These are phyloP conservation scores for Cryptosula pallasiana DNA, from an alignment of 2,888 invertebrate species.

Conservation along the genomic window DNA sequence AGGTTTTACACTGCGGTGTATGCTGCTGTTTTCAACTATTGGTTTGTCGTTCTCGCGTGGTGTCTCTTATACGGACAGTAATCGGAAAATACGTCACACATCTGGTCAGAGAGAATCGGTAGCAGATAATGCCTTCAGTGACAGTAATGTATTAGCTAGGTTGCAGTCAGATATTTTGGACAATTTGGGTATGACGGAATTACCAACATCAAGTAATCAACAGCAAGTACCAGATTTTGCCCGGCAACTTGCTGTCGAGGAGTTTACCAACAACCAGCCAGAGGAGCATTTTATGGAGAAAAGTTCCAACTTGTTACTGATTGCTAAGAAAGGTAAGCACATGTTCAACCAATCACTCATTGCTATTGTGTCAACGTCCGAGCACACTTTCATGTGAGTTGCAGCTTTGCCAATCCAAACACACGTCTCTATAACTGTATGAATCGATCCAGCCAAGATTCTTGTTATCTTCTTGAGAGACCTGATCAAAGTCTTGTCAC, in stretches of 20 bases:
- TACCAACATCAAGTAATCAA: neutral
- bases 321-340: constrained; percentile 18
- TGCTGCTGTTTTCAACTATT: neutral
- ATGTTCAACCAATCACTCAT: neutral
- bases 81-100: neutral
- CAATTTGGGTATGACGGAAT: neutral
- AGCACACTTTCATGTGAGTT: too few relatives aligned
- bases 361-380: neutral
- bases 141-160: neutral
- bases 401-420: too few relatives aligned
- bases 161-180: constrained; percentile 7
- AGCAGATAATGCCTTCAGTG: neutral
- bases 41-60: neutral
- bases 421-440: too few relatives aligned
- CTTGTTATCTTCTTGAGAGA: too few relatives aligned
- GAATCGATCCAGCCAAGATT: too few relatives aligned
- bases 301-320: constrained; percentile 2
- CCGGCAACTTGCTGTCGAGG: neutral
- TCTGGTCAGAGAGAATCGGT: neutral
- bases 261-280: neutral
- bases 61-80: neutral
- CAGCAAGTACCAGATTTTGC: neutral
- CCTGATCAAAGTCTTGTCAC: too few relatives aligned
- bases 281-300: constrained; percentile 16
- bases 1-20: neutral